phyloP scores from a whole-genome alignment of 2,888 invertebrate genomes.

The Mesochorus sp. region DNA sequence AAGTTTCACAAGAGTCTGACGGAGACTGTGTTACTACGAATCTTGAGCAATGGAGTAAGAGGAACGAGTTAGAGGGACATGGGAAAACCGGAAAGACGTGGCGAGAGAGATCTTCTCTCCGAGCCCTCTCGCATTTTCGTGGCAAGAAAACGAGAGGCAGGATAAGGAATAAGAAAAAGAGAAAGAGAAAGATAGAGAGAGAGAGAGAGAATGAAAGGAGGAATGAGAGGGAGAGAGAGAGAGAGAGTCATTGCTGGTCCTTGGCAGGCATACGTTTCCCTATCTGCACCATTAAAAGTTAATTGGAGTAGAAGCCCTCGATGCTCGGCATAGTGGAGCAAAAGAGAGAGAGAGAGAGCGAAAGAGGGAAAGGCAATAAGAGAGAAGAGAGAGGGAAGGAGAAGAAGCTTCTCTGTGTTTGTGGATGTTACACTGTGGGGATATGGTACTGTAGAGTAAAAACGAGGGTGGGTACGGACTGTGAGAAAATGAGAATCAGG shows the following conservation, averaged over 20 bases:
- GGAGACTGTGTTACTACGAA: constrained; percentile 48
- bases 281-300: constrained; percentile 78
- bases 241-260: constrained; percentile 57
- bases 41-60: constrained; percentile 32
- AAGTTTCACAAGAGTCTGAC: constrained; percentile 43
- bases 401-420: constrained; percentile 29
- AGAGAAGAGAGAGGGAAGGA: constrained; percentile 50
- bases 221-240: constrained; percentile 10
- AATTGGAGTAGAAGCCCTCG: constrained; percentile 76
- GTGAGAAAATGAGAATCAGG: constrained; percentile 69
- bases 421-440: constrained; percentile 47
- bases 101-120: constrained; percentile 31
- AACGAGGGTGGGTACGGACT: constrained; percentile 55
- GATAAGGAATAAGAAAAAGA: too few relatives aligned
- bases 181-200: constrained; percentile 16
- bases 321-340: constrained; percentile 59
- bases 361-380: constrained; percentile 65
- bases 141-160: constrained; percentile 8
- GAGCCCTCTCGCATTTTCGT: constrained; percentile 6
- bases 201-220: neutral
- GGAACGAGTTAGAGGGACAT: constrained; percentile 26
- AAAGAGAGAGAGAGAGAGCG: constrained; percentile 61
- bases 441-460: constrained; percentile 28
- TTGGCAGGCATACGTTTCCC: constrained; percentile 76
- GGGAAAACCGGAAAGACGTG: constrained; percentile 47